Evolutionary conservation across 2,113 vertebrate genomes (phyloP).

Genomic region (Phalacrocorax aristotelis): DNA sequence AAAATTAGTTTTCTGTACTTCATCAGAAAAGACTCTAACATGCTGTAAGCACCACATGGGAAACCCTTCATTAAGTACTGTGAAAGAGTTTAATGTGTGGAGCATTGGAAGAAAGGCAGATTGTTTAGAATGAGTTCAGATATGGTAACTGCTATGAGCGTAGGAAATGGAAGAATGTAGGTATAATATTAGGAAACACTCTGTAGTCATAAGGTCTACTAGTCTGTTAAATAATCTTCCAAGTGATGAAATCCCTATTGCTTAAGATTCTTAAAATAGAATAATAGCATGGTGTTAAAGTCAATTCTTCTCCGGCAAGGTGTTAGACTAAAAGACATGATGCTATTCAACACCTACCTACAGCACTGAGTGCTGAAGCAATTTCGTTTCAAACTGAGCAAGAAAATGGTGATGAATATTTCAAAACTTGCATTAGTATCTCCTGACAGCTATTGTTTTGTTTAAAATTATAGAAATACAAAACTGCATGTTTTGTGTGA

Average conservation of each 20-base stretch:
- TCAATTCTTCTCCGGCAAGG: not conserved
- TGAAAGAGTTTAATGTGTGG: not conserved
- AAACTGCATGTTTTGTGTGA: not conserved
- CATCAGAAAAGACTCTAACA: not conserved
- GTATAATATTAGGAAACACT: not conserved
- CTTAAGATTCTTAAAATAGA: slow-evolving; percentile 38
- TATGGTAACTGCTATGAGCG: not conserved
- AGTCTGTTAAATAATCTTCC: slow-evolving; percentile 20
- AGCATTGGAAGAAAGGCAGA: not conserved
- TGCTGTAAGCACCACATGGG: not conserved
- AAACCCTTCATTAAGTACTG: not conserved
- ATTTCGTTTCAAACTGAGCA: not conserved
- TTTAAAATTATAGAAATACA: not conserved
- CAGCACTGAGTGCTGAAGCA: slow-evolving; percentile 1
- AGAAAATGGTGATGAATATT: slow-evolving; percentile 5
- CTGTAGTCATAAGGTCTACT: not conserved
- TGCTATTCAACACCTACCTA: not conserved
- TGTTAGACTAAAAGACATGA: not conserved
- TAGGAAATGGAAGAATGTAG: not conserved
- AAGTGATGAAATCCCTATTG: not conserved
- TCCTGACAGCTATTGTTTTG: not conserved
- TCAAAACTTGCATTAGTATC: not conserved
- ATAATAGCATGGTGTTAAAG: not conserved
- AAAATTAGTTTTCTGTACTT: not conserved
- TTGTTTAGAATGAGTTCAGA: not conserved